phyloP scores from a whole-genome alignment of 2,113 vertebrate genomes.

The Gallinago undulata region DNA sequence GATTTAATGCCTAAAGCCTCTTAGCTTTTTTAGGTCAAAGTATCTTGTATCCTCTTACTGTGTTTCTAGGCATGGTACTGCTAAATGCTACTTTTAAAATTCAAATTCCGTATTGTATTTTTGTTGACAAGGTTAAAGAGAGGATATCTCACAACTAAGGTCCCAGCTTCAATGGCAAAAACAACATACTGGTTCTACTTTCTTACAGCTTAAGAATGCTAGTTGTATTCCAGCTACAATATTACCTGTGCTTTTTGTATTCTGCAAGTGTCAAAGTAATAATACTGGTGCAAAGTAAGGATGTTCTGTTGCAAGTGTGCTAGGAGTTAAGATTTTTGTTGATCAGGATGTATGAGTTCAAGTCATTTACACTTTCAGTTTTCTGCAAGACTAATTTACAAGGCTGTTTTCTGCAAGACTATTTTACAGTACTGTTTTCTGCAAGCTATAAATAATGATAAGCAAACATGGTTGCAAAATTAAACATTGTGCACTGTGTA shows the following conservation, averaged over 20 bases:
- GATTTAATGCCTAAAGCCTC: conserved; percentile 49
- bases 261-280: neutral
- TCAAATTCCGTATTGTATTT: neutral
- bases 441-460: neutral
- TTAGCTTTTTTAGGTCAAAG: conserved; percentile 59
- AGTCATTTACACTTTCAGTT: neutral
- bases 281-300: neutral
- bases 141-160: neutral
- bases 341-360: neutral
- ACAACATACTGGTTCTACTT: neutral
- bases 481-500: neutral
- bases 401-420: neutral
- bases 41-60: neutral
- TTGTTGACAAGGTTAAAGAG: conserved; percentile 13
- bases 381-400: neutral
- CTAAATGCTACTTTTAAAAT: neutral
- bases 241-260: neutral
- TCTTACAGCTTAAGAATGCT: neutral
- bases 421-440: neutral
- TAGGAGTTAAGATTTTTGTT: neutral
- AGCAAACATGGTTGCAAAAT: neutral
- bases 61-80: neutral
- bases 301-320: neutral
- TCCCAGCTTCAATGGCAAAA: neutral
- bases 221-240: neutral